Evolutionary conservation across 2,888 invertebrate genomes (phyloP), one percentile per base, ranked within the genome.

Genomic region (Cremastinae sp.): DNA sequence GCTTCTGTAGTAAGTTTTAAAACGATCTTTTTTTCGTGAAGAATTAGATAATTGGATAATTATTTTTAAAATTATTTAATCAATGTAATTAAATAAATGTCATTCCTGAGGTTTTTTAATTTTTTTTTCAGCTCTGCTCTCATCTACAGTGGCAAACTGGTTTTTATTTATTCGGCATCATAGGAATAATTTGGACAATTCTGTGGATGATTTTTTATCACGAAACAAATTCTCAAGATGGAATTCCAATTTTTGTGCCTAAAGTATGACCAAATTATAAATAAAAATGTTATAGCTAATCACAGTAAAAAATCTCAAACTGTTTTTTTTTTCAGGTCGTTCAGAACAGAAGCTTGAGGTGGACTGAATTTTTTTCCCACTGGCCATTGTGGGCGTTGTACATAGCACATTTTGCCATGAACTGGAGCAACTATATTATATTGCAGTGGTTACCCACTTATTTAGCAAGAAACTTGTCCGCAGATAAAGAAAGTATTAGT

Each of bases 391-490:
- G 94, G 94, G 93, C 94, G 3, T 92, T 95, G 79, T 95, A 95
- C 83, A 91, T 93, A 70, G 94, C 95, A 36, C 95, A 95, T 89
- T 95, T 95, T 88, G 93, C 94, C 28, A 95, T 95, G 95, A 95
- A 95, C 88, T 95, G 95, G 95, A 93, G 93, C 64, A 94, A 94
- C 83, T 95, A 95, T 84, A 94, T 95, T 78, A 94, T 95, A 81
- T 94, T 95, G 94, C 94, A 94, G 85, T 95, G 95, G 95, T 89
- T 95, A 78, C 95, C 95, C 2, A 95, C 94, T 0, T 95, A 95
- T 86, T 88, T 95, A 80, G 90, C 93, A 0, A 90, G 93, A 74
- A 92, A 91, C 83, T 90, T 95, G 41, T 93, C 93, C 16, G 94
- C 93, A 1, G 93, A 94, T 81, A 92, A 92, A 79, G 92, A 93